Evolutionary conservation across 2,888 invertebrate genomes (phyloP), one percentile per base, ranked within the genome.

Genomic region (Ectobius pallidus): DNA sequence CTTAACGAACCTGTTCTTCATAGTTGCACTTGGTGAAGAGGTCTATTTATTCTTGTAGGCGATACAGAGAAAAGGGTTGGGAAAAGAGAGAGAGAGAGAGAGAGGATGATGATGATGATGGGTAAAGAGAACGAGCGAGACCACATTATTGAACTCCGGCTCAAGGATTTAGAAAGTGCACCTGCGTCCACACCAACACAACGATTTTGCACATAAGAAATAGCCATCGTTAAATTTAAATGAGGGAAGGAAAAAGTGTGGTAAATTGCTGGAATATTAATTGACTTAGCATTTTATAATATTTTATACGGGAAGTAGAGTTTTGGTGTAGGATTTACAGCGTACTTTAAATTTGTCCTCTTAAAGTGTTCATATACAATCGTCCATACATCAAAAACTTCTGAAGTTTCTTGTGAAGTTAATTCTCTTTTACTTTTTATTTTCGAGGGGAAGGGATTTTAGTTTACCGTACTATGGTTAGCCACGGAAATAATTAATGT

Each of bases 231-330:
- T 25, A n/a, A 30, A 30, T 25, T n/a, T 14, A 58, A 25, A 30
- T 25, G 58, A 30, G 30, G 3, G 11, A 22, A 18, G 22, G 22
- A 52, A 58, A 58, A 58, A 16, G 3, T 58, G 27, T 32, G 58
- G 58, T 58, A 58, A n/a, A 58, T n/a, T 58, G 30, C 9, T 58
- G 58, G 58, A 30, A 30, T 58, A 58, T 58, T 58, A 58, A 58
- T 58, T 58, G 58, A 58, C 58, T 6, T 58, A 1, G 16, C 32
- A 25, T 27, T 55, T 58, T 58, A 14, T 46, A n/a, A 14, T 46
- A 14, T 46, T 46, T 46, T 46, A n/a, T 46, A 14, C n/a, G n/a
- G 22, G 9, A 58, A 30, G 58, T n/a, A 58, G 30, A 58, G 58
- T 58, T 58, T 58, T 58, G 30, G 30, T 58, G 58, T 30, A 25